Conservation (phyloP, 2,888 invertebrate species). For the Acanthosepion esculentum region DNA sequence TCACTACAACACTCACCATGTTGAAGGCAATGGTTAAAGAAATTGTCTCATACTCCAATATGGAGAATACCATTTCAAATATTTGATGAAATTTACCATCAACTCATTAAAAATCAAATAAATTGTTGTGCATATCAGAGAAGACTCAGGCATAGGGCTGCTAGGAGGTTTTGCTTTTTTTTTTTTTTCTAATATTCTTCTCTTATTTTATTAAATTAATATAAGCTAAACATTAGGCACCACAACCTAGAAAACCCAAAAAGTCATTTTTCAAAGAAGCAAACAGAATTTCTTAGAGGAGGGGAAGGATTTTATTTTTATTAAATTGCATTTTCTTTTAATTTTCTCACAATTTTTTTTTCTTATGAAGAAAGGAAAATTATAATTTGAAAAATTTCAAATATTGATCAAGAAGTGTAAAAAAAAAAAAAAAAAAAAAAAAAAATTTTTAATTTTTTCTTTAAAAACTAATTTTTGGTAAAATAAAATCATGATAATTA, state of each 20-base stretch:
- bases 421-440: neutral
- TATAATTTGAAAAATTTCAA: neutral
- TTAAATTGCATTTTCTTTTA: neutral
- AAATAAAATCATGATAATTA: neutral
- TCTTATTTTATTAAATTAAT: neutral
- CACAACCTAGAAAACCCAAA: neutral
- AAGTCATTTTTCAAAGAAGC: neutral
- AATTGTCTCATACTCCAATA: slow-evolving; percentile 38
- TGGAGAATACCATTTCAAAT: neutral
- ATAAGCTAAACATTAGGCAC: neutral
- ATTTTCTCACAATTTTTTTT: neutral
- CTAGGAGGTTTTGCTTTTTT: neutral
- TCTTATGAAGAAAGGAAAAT: neutral
- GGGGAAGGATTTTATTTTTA: neutral
- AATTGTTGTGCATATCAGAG: slow-evolving; percentile 12
- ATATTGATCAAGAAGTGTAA: no score
- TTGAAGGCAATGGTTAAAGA: slow-evolving; percentile 22
- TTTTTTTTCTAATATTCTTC: neutral
- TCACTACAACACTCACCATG: neutral
- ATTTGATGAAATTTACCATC: slow-evolving; percentile 36
- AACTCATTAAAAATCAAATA: slow-evolving; percentile 25
- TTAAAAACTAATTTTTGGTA: neutral
- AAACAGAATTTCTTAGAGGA: neutral
- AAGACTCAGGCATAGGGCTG: neutral
- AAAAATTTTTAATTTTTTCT: neutral